A percentile compares a stretch with the other conserved stretches of the same genome.
phyloP scores from a whole-genome alignment of 2,888 invertebrate genomes.

The Sicus ferrugineus region DNA sequence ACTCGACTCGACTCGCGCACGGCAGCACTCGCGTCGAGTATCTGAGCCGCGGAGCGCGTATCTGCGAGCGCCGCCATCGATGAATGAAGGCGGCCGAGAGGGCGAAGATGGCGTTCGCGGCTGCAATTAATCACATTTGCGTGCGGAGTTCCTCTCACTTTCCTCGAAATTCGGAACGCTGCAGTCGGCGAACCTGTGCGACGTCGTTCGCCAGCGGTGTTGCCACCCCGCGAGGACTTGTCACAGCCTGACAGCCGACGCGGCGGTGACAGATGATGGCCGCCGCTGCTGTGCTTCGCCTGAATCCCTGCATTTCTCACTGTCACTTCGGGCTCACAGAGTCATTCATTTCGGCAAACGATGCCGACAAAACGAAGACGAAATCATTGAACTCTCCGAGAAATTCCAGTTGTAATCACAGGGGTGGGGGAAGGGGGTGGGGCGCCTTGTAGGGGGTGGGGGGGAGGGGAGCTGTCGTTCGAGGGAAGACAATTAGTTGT shows the following conservation, averaged over 20 bases:
- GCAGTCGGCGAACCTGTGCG: no score
- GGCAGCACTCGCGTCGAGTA: no score
- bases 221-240: no score
- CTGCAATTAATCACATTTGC: neutral
- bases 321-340: neutral
- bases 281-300: neutral
- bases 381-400: neutral
- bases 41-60: no score
- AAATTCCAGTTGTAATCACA: neutral
- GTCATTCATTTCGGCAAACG: conserved; percentile 6
- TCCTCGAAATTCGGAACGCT: no score
- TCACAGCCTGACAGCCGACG: neutral
- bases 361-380: neutral
- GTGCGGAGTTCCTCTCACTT: neutral
- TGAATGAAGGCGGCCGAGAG: no score
- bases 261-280: neutral
- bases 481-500: neutral
- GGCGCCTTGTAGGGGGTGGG: no score
- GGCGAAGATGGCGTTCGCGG: neutral
- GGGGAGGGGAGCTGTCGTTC: no score
- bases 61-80: no score
- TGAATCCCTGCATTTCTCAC: conserved; percentile 1
- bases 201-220: no score
- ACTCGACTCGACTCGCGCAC: no score
- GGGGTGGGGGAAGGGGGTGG: no score